Base-by-base conservation (phyloP, 1,140 invertebrate genomes). In the Cydia fagiglandana region DNA sequence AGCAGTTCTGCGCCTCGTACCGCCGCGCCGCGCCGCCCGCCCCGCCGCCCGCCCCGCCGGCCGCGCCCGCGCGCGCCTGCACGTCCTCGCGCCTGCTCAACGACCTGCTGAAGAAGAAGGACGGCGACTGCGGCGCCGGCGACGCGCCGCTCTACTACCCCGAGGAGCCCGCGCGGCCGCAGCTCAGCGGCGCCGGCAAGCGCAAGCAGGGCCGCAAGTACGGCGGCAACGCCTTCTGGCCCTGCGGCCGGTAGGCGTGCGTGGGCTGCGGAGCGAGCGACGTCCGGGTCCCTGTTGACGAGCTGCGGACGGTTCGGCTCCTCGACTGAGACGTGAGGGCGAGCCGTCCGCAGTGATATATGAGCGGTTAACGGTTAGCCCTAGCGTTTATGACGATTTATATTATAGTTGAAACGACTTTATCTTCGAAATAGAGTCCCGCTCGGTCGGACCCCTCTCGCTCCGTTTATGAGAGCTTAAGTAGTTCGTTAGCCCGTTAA, bases 191-290 rank as follows among this genome's bases (percentile, higher is more conserved):
- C 70, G 91, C 91, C 41, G 84, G 83, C 76, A 93, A 93, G 77
- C 77, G 91, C 64, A 93, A 93, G 82, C 82, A 89, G 78, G 91
- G 91, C 1, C 81, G 91, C 6, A 76, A 88, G 24, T 83, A 88
- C 82, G 91, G 90, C 56, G 90, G 90, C 15, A 86, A 89, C 80
- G 78, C 86, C 30, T 92, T 92, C 82, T 90, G 87, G 88, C 91
- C 91, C 0, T 89, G 88, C 79, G 91, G 91, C 50, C 91, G 91
- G 81, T 73, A 73, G 75, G 70, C 53, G 47, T 34, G 50, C 66
- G 24, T 15, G n/a, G 61, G 64, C 70, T 28, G 30, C 74, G 45
- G 30, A 53, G 10, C 30, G 34, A 73, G 15, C 28, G 73, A 30
- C n/a, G 9, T 7, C 56, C 20, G 56, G 7, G 4, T 56, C 24